phyloP scores from a whole-genome alignment of 2,113 vertebrate species.

The Podilymbus podiceps region DNA sequence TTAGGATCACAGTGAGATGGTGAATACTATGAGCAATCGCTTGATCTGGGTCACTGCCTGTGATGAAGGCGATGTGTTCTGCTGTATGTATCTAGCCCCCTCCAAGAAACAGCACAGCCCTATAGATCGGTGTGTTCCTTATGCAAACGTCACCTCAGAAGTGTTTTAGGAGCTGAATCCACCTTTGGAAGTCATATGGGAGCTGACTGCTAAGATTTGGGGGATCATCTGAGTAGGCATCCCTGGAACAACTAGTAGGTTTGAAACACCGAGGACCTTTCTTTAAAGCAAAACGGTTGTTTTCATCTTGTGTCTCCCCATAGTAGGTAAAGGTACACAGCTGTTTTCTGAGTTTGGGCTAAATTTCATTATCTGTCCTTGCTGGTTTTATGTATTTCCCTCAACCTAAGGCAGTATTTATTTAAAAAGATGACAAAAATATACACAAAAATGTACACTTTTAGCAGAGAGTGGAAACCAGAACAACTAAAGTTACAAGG shows the following conservation, averaged over 20 bases:
- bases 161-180: not conserved
- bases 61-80: not conserved
- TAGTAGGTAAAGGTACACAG: not conserved
- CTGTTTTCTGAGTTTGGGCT: not conserved
- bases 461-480: not conserved
- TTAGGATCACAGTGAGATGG: not conserved
- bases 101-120: not conserved
- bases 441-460: not conserved
- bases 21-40: not conserved
- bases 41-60: not conserved
- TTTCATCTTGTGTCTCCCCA: not conserved
- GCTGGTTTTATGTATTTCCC: not conserved
- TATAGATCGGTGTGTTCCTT: accelerated
- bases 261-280: not conserved
- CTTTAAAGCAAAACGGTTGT: not conserved
- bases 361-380: not conserved
- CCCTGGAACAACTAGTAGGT: not conserved
- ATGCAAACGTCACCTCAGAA: not conserved
- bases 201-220: not conserved
- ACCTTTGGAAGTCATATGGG: not conserved
- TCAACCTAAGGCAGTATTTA: not conserved
- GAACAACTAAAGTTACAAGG: not conserved
- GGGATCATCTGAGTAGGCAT: not conserved
- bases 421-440: not conserved
- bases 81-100: not conserved